Conservation (phyloP, 1,140 invertebrate genomes). For the Stegodyphus mimosarum region DNA sequence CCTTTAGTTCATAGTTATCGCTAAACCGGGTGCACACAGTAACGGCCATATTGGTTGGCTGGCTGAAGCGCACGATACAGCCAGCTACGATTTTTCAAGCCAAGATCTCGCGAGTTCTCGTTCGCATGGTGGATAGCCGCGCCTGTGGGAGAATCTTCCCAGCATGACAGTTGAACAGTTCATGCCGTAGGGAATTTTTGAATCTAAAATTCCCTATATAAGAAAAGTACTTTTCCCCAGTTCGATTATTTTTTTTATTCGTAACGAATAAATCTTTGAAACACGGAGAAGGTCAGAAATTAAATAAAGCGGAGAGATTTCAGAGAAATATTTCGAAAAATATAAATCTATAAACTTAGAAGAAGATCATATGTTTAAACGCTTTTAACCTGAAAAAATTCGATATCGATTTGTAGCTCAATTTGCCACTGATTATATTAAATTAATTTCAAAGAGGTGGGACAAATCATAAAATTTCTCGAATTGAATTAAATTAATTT, state of each 20-base stretch:
- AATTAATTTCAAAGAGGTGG: too few species aligned
- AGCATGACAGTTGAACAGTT: not conserved
- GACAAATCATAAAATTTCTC: too few species aligned
- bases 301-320: too few species aligned
- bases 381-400: too few species aligned
- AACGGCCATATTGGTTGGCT: conserved; percentile 61
- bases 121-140: conserved; percentile 11
- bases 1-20: conserved; percentile 99
- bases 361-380: too few species aligned
- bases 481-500: too few species aligned
- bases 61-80: not conserved
- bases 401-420: too few species aligned
- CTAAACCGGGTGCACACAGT: conserved; percentile 78
- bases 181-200: not conserved
- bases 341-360: too few species aligned
- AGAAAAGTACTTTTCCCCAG: not conserved
- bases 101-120: conserved; percentile 23
- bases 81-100: not conserved
- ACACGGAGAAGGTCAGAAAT: too few species aligned
- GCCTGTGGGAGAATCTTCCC: conserved; percentile 15
- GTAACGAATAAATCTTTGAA: too few species aligned
- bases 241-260: not conserved
- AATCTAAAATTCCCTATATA: not conserved
- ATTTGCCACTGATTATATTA: too few species aligned
- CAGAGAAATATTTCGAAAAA: too few species aligned